Evolutionary conservation across 2,797 vertebrate genomes (phyloP).

Genomic region (Pterois miles): DNA sequence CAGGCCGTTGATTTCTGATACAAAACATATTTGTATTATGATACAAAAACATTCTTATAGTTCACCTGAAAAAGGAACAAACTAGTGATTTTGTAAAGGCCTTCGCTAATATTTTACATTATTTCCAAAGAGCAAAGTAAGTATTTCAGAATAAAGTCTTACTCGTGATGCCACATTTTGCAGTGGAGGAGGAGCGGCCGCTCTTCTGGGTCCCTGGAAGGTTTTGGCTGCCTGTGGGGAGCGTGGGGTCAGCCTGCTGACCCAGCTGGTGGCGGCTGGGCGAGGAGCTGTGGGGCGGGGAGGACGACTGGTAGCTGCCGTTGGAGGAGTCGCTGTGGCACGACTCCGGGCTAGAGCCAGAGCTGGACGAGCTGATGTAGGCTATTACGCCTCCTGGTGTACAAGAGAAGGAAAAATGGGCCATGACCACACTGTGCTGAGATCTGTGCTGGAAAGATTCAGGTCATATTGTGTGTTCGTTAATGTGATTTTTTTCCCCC

Average conservation of each 20-base stretch:
- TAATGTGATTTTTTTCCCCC: too few relatives aligned
- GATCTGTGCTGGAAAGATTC: background rate
- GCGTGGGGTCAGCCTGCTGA: constrained; percentile 41
- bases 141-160: constrained; percentile 62
- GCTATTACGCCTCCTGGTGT: constrained; percentile 93
- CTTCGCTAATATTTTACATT: background rate
- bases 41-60: constrained; percentile 9
- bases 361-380: constrained; percentile 95
- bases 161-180: constrained; percentile 92
- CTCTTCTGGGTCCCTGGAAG: constrained; percentile 78
- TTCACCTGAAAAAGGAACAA: background rate
- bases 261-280: constrained; percentile 73
- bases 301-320: constrained; percentile 91
- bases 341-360: constrained; percentile 92
- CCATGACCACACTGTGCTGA: background rate
- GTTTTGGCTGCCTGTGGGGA: constrained; percentile 56
- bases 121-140: background rate
- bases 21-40: too few relatives aligned
- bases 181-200: constrained; percentile 69
- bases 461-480: background rate
- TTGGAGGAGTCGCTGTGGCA: constrained; percentile 95
- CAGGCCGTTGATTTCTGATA: constrained; percentile 95
- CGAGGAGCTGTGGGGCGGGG: constrained; percentile 86
- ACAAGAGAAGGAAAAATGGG: background rate
- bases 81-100: too few relatives aligned